Evolutionary conservation across 1,140 invertebrate genomes (phyloP).

Genomic region (Bilobella aurantiaca): DNA sequence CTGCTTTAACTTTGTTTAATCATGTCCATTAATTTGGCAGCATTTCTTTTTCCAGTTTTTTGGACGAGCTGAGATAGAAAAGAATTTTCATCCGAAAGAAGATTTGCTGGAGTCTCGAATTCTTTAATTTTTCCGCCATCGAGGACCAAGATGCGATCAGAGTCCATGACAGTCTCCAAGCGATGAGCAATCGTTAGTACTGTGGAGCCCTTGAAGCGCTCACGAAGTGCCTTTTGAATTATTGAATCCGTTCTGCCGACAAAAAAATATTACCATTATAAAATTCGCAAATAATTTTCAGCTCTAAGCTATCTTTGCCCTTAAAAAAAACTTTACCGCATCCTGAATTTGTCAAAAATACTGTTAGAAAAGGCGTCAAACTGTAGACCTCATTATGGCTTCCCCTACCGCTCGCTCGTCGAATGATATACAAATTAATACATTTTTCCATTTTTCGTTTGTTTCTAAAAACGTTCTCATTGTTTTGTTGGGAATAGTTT

Average conservation of each 20-base stretch:
- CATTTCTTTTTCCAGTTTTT: not conserved
- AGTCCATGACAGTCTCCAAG: conserved; percentile 87
- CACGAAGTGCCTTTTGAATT: conserved; percentile 68
- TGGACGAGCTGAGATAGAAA: not conserved
- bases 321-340: not conserved
- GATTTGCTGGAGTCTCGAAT: conserved; percentile 62
- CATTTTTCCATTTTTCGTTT: not conserved
- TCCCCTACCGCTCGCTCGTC: not conserved
- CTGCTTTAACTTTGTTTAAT: no score
- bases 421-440: no score
- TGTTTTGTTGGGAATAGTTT: no score
- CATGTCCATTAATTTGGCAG: not conserved
- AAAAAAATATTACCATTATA: no score
- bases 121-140: conserved; percentile 73
- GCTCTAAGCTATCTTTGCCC: not conserved
- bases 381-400: not conserved
- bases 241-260: conserved; percentile 41
- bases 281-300: not conserved
- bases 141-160: conserved; percentile 75
- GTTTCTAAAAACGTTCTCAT: no score
- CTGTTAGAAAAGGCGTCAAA: no score
- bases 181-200: conserved; percentile 89
- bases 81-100: conserved; percentile 45
- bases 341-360: not conserved
- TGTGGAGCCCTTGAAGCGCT: conserved; percentile 76